Conservation (phyloP, 2,797 vertebrate genomes). For the Phyllotis vaccarum region DNA sequence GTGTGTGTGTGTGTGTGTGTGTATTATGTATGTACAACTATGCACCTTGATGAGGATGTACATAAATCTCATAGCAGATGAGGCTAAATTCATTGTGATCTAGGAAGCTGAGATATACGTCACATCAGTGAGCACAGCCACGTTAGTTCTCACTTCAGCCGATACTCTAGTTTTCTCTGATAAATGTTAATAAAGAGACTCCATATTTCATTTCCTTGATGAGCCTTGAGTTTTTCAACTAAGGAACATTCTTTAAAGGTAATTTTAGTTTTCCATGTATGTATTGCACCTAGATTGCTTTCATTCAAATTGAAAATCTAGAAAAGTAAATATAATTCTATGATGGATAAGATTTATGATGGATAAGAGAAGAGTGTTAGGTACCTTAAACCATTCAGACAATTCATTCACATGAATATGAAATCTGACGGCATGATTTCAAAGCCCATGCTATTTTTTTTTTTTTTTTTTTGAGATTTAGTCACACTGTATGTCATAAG, state of each 20-base stretch:
- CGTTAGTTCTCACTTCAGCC: too few relatives aligned
- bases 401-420: neutral
- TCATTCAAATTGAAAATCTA: neutral
- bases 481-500: conserved; percentile 17
- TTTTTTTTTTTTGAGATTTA: neutral
- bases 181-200: neutral
- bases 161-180: neutral
- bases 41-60: neutral
- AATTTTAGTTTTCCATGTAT: neutral
- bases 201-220: neutral
- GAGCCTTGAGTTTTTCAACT: neutral
- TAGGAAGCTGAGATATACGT: neutral
- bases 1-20: neutral
- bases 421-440: conserved; percentile 14
- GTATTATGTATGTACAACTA: neutral
- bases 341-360: conserved; percentile 35
- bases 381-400: neutral
- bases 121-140: neutral
- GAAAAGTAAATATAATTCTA: neutral
- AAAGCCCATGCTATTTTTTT: neutral
- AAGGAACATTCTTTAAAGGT: neutral
- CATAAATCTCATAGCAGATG: neutral
- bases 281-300: neutral
- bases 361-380: neutral
- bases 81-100: neutral